Evolutionary conservation across 2,113 vertebrate genomes (phyloP).

Genomic region (Chlamydotis undulata): DNA sequence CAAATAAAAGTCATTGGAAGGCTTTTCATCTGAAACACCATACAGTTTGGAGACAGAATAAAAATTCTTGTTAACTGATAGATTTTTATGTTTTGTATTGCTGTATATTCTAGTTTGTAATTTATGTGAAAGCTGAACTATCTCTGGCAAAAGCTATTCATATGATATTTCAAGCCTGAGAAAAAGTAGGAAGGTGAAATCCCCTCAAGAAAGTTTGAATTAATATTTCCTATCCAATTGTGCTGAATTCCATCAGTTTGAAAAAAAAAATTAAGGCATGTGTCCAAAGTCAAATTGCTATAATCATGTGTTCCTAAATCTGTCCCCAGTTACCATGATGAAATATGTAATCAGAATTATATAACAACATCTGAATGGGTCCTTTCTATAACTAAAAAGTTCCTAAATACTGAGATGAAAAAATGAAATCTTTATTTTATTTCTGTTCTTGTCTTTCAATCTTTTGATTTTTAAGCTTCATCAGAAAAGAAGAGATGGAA

Average conservation of each 20-base stretch:
- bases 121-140: not conserved
- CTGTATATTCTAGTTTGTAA: not conserved
- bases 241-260: not conserved
- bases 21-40: not conserved
- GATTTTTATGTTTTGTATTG: not conserved
- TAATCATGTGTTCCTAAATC: not conserved
- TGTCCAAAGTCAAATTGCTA: not conserved
- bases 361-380: not conserved
- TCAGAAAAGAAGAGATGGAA: not conserved
- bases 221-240: not conserved
- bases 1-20: not conserved
- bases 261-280: not conserved
- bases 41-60: not conserved
- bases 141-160: not conserved
- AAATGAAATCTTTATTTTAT: not conserved
- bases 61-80: not conserved
- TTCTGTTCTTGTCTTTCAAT: not conserved
- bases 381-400: not conserved
- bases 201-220: not conserved
- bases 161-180: not conserved
- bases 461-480: not conserved
- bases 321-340: not conserved
- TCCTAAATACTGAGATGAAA: not conserved
- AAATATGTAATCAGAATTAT: conserved; percentile 21
- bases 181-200: not conserved